These are phyloP conservation scores for Microhierax caerulescens DNA, from an alignment of 2,797 vertebrate genomes.

Conservation along the genomic window DNA sequence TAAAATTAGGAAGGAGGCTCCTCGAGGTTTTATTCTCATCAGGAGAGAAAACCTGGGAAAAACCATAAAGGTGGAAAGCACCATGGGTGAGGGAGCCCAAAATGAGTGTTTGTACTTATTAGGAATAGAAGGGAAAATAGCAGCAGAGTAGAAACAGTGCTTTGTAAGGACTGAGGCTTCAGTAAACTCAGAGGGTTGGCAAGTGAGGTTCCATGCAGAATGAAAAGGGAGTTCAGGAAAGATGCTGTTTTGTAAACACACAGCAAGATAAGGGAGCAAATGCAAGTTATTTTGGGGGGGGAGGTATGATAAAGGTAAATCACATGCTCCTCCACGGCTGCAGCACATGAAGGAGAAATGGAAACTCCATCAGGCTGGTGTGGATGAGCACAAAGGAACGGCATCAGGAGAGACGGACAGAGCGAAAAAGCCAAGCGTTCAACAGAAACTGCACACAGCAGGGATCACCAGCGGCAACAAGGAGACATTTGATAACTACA, in stretches of 20 bases:
- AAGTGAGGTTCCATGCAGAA: background rate
- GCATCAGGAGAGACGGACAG: background rate
- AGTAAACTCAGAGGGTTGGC: background rate
- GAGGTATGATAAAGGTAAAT: background rate
- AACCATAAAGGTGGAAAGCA: background rate
- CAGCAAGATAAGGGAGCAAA: background rate
- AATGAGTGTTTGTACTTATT: background rate
- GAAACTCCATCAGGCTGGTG: background rate
- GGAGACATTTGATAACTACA: slow-evolving; percentile 46
- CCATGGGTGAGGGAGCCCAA: rapidly evolving
- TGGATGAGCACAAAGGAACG: background rate
- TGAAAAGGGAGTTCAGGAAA: background rate
- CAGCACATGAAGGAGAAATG: background rate
- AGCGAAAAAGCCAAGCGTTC: background rate
- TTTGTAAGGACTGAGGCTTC: background rate
- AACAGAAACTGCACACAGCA: background rate
- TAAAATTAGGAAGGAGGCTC: background rate
- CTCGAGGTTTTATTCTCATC: background rate
- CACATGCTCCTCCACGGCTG: background rate
- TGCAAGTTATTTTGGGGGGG: background rate
- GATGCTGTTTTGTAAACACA: background rate
- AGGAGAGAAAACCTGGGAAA: background rate
- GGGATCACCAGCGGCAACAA: rapidly evolving
- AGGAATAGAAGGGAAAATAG: background rate
- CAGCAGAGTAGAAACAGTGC: background rate